These are phyloP conservation scores for Asteroscopus sphinx DNA, from an alignment of 2,888 invertebrate species.

Conservation along the genomic window DNA sequence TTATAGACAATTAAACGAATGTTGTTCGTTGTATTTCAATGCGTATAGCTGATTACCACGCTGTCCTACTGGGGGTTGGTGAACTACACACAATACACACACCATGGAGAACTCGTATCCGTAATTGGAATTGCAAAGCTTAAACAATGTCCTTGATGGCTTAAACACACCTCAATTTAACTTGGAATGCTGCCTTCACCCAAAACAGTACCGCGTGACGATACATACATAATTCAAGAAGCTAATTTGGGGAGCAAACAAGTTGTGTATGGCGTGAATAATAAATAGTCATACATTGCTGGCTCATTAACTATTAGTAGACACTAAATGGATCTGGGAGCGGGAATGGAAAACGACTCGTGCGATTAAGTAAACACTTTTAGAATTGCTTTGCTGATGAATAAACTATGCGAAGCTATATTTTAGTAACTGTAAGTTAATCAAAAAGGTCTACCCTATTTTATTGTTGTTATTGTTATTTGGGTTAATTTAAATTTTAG, in stretches of 20 bases:
- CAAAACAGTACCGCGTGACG: slow-evolving; percentile 14
- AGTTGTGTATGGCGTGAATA: slow-evolving; percentile 36
- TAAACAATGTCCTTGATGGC: not conserved
- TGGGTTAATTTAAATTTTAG: too few species aligned
- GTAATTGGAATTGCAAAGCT: not conserved
- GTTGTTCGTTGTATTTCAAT: too few species aligned
- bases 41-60: too few species aligned
- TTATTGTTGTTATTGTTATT: too few species aligned
- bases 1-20: too few species aligned
- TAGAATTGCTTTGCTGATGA: slow-evolving; percentile 15
- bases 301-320: slow-evolving; percentile 47
- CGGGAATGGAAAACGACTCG: slow-evolving; percentile 35
- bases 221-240: slow-evolving; percentile 36
- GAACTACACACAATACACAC: too few species aligned
- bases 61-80: too few species aligned
- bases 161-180: slow-evolving; percentile 5
- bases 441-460: too few species aligned
- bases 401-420: slow-evolving; percentile 5
- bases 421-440: too few species aligned
- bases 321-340: slow-evolving; percentile 31
- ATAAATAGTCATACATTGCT: slow-evolving; percentile 39
- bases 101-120: too few species aligned
- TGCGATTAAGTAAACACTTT: slow-evolving; percentile 22
- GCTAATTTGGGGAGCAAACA: slow-evolving; percentile 32
- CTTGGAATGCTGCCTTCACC: slow-evolving; percentile 21